phyloP scores from a whole-genome alignment of 92 coral and sea anemone genomes.

The Porites rus region DNA sequence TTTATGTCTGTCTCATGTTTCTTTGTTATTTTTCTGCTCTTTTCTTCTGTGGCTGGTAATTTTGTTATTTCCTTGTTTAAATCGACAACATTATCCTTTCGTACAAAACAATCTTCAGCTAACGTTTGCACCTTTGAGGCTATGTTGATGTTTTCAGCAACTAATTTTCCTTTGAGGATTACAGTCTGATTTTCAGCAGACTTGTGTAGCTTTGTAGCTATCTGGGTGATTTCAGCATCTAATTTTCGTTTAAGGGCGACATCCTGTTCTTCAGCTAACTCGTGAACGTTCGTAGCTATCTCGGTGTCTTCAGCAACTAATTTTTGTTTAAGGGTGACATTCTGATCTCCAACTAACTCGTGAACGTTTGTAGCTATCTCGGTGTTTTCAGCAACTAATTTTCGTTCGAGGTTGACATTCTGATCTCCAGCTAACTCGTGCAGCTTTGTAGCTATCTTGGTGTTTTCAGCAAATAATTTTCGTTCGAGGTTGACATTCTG shows the following conservation, averaged over 20 bases:
- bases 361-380: too few species aligned
- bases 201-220: not conserved
- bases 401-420: not conserved
- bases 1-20: not conserved
- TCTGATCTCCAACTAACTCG: too few species aligned
- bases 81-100: not conserved
- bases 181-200: not conserved
- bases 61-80: not conserved
- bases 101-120: not conserved
- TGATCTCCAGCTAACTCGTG: slow-evolving; percentile 6
- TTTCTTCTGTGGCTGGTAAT: not conserved
- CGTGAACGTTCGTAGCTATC: too few species aligned
- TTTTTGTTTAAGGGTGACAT: too few species aligned
- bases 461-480: slow-evolving; percentile 4
- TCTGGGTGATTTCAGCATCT: not conserved
- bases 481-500: not conserved
- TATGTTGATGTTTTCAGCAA: too few species aligned
- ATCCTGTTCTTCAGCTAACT: too few species aligned
- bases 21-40: not conserved
- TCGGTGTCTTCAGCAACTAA: too few species aligned
- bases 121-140: too few species aligned
- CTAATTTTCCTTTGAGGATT: not conserved
- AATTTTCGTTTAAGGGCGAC: not conserved
- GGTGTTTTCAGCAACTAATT: too few species aligned
- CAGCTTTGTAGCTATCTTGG: not conserved